These are phyloP conservation scores for Hylaeus volcanicus DNA, from an alignment of 1,140 invertebrate genomes.

Conservation along the genomic window DNA sequence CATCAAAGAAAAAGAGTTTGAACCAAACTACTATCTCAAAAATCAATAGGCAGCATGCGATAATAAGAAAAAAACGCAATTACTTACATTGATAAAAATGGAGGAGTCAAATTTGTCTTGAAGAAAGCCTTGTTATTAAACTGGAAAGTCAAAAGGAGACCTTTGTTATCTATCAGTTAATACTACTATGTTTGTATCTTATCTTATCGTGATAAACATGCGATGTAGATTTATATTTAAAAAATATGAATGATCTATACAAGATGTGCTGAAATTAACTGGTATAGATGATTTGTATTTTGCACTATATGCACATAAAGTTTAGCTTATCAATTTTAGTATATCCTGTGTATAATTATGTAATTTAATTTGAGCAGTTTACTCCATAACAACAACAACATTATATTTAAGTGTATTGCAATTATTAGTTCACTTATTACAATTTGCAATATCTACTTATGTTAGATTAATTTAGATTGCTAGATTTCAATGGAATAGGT, in stretches of 20 bases:
- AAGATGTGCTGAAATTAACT: too few relatives aligned
- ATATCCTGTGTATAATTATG: neutral
- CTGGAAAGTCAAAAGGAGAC: constrained; percentile 49
- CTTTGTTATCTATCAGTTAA: constrained; percentile 24
- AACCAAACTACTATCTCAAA: constrained; percentile 40
- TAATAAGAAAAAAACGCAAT: neutral
- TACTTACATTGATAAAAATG: constrained; percentile 51
- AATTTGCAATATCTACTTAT: neutral
- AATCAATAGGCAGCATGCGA: constrained; percentile 42
- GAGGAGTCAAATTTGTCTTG: constrained; percentile 31
- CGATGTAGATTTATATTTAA: constrained; percentile 21
- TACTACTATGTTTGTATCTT: constrained; percentile 33
- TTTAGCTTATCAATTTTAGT: too few relatives aligned
- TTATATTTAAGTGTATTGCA: neutral
- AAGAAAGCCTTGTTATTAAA: constrained; percentile 48
- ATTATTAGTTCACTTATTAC: neutral
- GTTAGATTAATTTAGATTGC: neutral
- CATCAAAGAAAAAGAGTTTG: constrained; percentile 11
- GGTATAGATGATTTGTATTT: too few relatives aligned
- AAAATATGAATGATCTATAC: neutral
- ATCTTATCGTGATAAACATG: constrained; percentile 53
- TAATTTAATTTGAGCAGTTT: neutral
- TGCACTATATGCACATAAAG: too few relatives aligned
- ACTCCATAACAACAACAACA: neutral
- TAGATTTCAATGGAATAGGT: neutral